Evolutionary conservation across 2,797 vertebrate species (phyloP).

Genomic region (Novumbra hubbsi): DNA sequence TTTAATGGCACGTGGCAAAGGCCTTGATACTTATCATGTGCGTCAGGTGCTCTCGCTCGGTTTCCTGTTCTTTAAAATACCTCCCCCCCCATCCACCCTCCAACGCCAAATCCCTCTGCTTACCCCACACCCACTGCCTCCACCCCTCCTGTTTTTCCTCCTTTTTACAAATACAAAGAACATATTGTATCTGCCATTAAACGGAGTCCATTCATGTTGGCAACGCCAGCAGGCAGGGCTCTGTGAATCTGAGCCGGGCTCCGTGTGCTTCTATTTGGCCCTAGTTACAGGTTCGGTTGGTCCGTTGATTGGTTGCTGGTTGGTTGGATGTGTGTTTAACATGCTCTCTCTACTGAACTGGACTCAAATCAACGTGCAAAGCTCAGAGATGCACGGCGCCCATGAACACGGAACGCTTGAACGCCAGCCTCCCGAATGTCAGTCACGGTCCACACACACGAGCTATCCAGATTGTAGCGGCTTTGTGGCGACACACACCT

Average conservation of each 20-base stretch:
- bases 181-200: slow-evolving; percentile 72
- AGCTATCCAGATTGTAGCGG: not conserved
- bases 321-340: slow-evolving; percentile 54
- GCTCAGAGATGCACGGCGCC: slow-evolving; percentile 2
- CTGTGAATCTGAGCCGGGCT: slow-evolving; percentile 58
- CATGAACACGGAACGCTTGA: not conserved
- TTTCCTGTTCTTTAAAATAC: slow-evolving; percentile 45
- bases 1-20: slow-evolving; percentile 73
- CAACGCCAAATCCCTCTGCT: slow-evolving; percentile 25
- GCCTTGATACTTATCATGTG: slow-evolving; percentile 74
- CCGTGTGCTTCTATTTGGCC: slow-evolving; percentile 59
- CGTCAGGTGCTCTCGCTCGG: slow-evolving; percentile 70
- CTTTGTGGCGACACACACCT: not conserved
- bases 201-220: slow-evolving; percentile 68
- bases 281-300: slow-evolving; percentile 37
- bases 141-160: slow-evolving; percentile 37
- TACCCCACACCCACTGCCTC: slow-evolving; percentile 21
- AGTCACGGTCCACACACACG: not conserved
- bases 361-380: not conserved
- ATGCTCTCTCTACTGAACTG: slow-evolving; percentile 42
- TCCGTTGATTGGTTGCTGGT: slow-evolving; percentile 36
- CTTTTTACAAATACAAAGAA: slow-evolving; percentile 70
- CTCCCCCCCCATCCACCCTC: slow-evolving; percentile 30
- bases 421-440: not conserved
- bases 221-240: slow-evolving; percentile 40